Evolutionary conservation across 2,888 invertebrate species (phyloP), one percentile per base, ranked within the genome.

Genomic region (Phaedon cochleariae): DNA sequence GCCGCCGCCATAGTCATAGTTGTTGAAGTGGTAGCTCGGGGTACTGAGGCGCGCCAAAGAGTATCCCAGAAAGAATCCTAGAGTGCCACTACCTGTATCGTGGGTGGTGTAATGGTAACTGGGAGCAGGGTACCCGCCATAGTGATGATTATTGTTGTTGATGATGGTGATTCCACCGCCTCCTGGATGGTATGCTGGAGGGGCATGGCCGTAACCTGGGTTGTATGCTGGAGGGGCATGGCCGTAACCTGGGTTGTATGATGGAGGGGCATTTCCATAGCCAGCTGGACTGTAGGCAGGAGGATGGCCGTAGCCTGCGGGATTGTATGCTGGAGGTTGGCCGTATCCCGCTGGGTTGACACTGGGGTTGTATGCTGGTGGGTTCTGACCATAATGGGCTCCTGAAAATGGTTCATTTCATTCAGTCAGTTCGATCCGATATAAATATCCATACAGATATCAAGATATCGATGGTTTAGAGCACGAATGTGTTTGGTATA

Each of bases 61-160:
- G 58, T 80, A 80, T 1, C 80, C 80, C 2, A 80, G 67, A 70
- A 77, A 80, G 59, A 80, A 79, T 4, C 80, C 80, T 31, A 80
- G 64, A 22, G 74, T 70, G 9, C 76, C 75, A 70, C 78, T 79
- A n/a, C 80, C 80, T n/a, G 75, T 74, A 58, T 78, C 77, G 17
- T 64, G 59, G 6, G 64, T 58, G 12, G 72, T 67, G 66, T 80
- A 80, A 37, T 73, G 73, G 51, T 80, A 79, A 6, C 73, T 69
- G 15, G 76, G 75, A 49, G 62, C 57, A 18, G 46, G 46, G n/a
- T 45, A 41, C 2, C 57, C 29, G 15, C 75, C 71, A 45, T 73
- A 63, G 26, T 75, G 69, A 55, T 76, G 73, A 52, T 78, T 75
- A 52, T 76, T 74, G 57, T 78, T 76, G 61, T 78, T 77, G 26